Evolutionary conservation across 2,113 vertebrate species (phyloP), one percentile per base, ranked within the genome.

Genomic region (Hemibagrus wyckioides): DNA sequence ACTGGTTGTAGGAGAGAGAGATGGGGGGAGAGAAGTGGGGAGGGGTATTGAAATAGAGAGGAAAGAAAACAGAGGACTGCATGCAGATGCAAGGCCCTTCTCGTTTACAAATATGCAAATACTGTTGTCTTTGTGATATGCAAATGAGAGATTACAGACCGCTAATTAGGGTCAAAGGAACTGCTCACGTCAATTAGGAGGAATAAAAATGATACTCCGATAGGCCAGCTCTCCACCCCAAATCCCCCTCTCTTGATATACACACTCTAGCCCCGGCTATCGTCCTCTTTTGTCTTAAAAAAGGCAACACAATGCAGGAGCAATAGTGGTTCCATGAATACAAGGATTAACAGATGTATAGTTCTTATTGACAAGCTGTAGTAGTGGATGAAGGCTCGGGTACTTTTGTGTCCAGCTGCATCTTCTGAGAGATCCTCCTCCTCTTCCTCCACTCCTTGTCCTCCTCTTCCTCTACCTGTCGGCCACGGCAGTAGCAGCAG

Each of bases 161-260:
- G 91, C 96, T 97, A 97, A 97, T 97, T 97, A 97, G 96, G 97
- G 97, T 97, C 96, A 97, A 97, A 97, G 95, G 96, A 96, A 95
- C 93, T 95, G 95, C 96, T 96, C 95, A 94, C 94, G 95, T 96
- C 95, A 96, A 97, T 97, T 97, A 97, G 93, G 90, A 92, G 93
- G 95, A 94, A 94, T 94, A 89, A 92, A 94, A 94, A 94, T 92
- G 87, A 91, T 90, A 88, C 90, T 90, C 85, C 3, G 54, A 91
- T 92, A 89, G 88, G 89, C 91, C 91, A 79, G 82, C 88, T 87
- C 87, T 82, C 57, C 71, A 56, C n/a, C 87, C 23, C 50, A 52
- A 44, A 59, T 7, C 57, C 67, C 83, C 89, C 86, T 85, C 82
- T 83, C 86, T 83, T 54, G 82, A 83, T 67, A 88, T 83, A 91